Percentiles rank a stretch among this genome's conserved stretches.
Conservation (phyloP, 2,113 vertebrate species). For the Vicugna pacos region DNA sequence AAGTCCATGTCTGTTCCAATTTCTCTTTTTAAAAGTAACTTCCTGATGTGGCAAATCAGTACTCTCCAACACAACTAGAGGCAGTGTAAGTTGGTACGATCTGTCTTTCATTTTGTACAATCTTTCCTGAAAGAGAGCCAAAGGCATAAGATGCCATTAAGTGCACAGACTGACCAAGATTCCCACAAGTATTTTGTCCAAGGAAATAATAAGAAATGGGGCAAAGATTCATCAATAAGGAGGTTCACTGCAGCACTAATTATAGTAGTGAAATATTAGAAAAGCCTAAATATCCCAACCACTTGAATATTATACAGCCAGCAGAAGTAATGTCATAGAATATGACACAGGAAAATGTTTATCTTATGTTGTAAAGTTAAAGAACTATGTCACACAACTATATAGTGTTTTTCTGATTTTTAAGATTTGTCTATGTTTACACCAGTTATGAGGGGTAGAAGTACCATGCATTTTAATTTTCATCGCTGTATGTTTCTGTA, state of each 20-base stretch:
- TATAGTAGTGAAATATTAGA: not conserved
- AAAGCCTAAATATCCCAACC: not conserved
- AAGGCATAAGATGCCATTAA: not conserved
- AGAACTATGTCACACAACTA: not conserved
- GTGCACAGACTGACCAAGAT: not conserved
- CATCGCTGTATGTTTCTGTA: not conserved
- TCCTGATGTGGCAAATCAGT: not conserved
- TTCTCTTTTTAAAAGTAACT: constrained; percentile 40
- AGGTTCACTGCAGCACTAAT: not conserved
- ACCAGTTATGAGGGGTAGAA: not conserved
- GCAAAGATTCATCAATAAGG: constrained; percentile 5
- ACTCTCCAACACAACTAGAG: not conserved
- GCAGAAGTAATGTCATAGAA: not conserved
- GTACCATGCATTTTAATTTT: constrained; percentile 33
- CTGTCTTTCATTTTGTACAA: not conserved
- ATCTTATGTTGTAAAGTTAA: not conserved
- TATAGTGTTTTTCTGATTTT: not conserved
- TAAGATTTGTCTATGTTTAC: not conserved
- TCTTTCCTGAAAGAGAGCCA: constrained; percentile 30
- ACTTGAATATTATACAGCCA: not conserved
- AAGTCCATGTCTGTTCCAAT: not conserved
- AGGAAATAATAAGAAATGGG: not conserved
- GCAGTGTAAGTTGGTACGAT: not conserved
- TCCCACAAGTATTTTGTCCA: constrained; percentile 29
- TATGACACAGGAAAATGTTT: not conserved